A percentile compares a stretch with the other conserved stretches of the same genome.
phyloP scores from a whole-genome alignment of 2,888 invertebrate genomes.

The Aleiodes testaceus region DNA sequence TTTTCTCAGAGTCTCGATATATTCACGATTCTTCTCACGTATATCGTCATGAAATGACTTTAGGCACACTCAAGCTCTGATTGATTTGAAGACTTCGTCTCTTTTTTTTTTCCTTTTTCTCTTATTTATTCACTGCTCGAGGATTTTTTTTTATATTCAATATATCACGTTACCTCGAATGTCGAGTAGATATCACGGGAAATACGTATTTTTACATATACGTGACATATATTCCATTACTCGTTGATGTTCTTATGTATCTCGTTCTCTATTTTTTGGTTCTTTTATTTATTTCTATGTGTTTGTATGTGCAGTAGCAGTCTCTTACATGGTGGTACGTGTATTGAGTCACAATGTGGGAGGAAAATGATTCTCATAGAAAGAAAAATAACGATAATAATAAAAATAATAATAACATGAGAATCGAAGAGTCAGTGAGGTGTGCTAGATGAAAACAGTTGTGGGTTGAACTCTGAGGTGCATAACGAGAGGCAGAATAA shows the following conservation, averaged over 20 bases:
- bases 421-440: no score
- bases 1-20: slow-evolving; percentile 7
- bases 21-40: slow-evolving; percentile 21
- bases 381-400: no score
- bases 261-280: neutral
- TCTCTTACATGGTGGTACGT: no score
- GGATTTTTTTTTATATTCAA: slow-evolving; percentile 7
- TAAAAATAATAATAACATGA: no score
- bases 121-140: slow-evolving; percentile 9
- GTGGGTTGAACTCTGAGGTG: no score
- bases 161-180: slow-evolving; percentile 4
- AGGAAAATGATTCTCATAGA: no score
- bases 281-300: neutral
- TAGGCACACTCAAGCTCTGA: slow-evolving; percentile 11
- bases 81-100: neutral
- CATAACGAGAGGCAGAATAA: no score
- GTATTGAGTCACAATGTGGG: no score
- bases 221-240: slow-evolving; percentile 31
- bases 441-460: no score
- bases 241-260: slow-evolving; percentile 28
- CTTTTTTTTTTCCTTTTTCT: no score
- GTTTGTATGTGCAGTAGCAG: neutral
- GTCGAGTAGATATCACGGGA: slow-evolving; percentile 5
- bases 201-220: slow-evolving; percentile 7
- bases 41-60: slow-evolving; percentile 11